phyloP scores from a whole-genome alignment of 92 coral and sea anemone species.

The Phymanthus crucifer region DNA sequence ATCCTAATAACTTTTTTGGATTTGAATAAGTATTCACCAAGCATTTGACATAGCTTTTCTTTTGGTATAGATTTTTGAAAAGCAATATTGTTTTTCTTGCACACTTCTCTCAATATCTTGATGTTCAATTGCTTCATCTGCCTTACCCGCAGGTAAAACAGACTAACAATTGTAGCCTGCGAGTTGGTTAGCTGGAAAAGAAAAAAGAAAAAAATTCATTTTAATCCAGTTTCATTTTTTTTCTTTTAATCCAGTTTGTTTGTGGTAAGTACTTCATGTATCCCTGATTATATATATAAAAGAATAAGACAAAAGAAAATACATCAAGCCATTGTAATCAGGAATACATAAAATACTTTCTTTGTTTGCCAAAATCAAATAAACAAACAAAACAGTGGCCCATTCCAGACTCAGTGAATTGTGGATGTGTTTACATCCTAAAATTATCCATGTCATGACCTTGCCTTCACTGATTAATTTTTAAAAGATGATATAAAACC shows the following conservation, averaged over 20 bases:
- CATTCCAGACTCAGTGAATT: background rate
- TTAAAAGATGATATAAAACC: background rate
- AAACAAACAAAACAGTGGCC: background rate
- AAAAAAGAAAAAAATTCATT: background rate
- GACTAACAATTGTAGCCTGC: background rate
- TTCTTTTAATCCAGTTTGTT: background rate
- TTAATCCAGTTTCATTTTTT: background rate
- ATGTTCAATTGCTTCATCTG: background rate
- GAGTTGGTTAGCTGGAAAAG: background rate
- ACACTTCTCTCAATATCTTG: background rate
- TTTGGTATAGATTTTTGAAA: background rate
- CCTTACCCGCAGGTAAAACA: background rate
- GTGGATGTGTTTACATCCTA: constrained; percentile 1
- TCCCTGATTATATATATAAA: no score
- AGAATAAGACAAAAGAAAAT: no score
- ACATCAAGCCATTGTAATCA: no score
- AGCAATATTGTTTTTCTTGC: background rate
- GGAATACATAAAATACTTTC: no score
- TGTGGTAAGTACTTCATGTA: no score
- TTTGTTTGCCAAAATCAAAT: constrained; percentile 2
- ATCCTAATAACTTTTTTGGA: background rate
- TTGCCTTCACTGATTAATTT: background rate
- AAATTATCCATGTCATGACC: background rate
- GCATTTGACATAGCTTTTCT: background rate
- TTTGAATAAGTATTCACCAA: background rate